Evolutionary conservation across 2,797 vertebrate genomes (phyloP).

Genomic region (Leptodactylus fallax): DNA sequence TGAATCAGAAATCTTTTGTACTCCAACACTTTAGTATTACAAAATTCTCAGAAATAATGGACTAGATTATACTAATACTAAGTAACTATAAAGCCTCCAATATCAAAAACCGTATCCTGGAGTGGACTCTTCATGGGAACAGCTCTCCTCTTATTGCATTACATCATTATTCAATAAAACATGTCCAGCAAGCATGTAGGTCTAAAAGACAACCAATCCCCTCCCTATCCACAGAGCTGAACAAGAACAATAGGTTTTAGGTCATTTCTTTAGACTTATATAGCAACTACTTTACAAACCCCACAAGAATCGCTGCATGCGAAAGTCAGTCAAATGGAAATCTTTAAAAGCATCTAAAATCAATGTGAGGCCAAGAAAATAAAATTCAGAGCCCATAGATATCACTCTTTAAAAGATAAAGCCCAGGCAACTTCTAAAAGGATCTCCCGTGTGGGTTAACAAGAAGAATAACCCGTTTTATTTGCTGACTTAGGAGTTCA

Average conservation of each 20-base stretch:
- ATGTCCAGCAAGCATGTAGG: slow-evolving; percentile 17
- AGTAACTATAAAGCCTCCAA: background rate
- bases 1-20: background rate
- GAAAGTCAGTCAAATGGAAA: slow-evolving; percentile 52
- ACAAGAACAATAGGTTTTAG: slow-evolving; percentile 34
- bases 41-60: background rate
- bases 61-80: background rate
- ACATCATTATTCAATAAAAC: slow-evolving; percentile 25
- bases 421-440: background rate
- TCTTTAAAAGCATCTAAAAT: slow-evolving; percentile 54
- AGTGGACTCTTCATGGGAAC: background rate
- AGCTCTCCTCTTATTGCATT: background rate
- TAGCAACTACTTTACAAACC: slow-evolving; percentile 22
- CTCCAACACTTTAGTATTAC: background rate
- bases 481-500: slow-evolving; percentile 33
- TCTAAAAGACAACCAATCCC: slow-evolving; percentile 1
- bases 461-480: slow-evolving; percentile 11
- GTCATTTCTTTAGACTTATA: slow-evolving; percentile 29
- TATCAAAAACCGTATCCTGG: background rate
- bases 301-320: slow-evolving; percentile 3
- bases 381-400: slow-evolving; percentile 23
- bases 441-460: slow-evolving; percentile 38
- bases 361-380: slow-evolving; percentile 18
- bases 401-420: slow-evolving; percentile 43
- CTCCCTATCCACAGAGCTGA: slow-evolving; percentile 1